Percentiles rank a stretch among this genome's conserved stretches.
These are phyloP conservation scores for Diplodus sargus DNA, from an alignment of 2,797 vertebrate genomes.

Conservation along the genomic window DNA sequence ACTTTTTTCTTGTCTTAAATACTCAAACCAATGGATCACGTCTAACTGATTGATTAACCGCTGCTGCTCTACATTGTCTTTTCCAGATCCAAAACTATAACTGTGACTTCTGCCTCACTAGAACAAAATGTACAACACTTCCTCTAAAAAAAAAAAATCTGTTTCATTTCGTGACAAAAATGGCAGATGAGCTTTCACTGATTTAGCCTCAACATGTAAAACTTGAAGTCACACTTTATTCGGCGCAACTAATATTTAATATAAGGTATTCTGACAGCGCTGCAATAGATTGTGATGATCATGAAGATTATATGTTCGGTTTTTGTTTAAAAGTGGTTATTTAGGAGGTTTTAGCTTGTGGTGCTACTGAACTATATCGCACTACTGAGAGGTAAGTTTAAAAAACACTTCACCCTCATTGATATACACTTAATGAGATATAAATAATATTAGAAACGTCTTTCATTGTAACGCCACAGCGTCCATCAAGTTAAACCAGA, in stretches of 20 bases:
- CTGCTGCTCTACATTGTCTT: not conserved
- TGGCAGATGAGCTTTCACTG: too few species aligned
- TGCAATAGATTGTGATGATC: too few species aligned
- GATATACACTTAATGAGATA: not conserved
- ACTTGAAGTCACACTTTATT: too few species aligned
- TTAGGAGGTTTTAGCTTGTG: not conserved
- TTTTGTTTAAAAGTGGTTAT: not conserved
- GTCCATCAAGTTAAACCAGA: not conserved
- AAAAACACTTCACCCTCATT: not conserved
- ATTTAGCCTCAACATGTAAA: too few species aligned
- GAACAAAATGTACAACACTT: not conserved
- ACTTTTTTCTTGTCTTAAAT: too few species aligned
- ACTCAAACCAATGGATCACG: too few species aligned
- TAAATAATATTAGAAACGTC: not conserved
- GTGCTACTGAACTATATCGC: not conserved
- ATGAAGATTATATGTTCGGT: not conserved
- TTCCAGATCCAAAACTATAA: not conserved
- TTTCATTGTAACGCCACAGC: not conserved
- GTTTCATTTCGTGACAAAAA: too few species aligned
- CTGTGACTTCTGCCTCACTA: not conserved
- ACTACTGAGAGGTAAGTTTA: not conserved
- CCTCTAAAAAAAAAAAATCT: not conserved
- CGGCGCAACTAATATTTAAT: too few species aligned
- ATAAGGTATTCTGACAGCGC: too few species aligned
- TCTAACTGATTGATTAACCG: too few species aligned